These are phyloP conservation scores for Drosophila mimica DNA, from an alignment of 2,888 invertebrate species.

Conservation along the genomic window DNA sequence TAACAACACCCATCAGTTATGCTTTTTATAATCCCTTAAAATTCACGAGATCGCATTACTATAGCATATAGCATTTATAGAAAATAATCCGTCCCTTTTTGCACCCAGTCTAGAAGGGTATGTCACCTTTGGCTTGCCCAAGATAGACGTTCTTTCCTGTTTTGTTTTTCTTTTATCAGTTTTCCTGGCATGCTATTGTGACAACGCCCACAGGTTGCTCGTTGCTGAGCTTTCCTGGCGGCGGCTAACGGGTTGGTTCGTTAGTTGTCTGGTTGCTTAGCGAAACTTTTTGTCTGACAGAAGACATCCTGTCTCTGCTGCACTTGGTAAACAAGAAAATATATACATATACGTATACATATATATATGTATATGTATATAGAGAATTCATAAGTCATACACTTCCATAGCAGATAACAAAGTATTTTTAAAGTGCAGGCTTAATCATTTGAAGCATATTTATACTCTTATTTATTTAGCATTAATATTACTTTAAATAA, in stretches of 20 bases:
- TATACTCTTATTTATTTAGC: neutral
- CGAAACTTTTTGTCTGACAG: conserved; percentile 5
- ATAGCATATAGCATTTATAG: neutral
- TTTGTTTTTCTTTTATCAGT: conserved; percentile 19
- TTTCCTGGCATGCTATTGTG: conserved; percentile 35
- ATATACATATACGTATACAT: too few species aligned
- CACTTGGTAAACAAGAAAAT: neutral
- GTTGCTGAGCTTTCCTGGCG: conserved; percentile 13
- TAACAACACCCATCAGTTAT: too few species aligned
- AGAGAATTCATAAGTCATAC: neutral
- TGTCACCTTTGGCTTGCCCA: neutral
- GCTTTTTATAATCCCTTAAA: neutral
- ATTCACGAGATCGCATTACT: neutral
- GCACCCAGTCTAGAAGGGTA: neutral
- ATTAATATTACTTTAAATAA: neutral
- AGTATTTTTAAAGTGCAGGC: neutral
- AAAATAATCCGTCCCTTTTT: neutral
- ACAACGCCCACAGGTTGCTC: conserved; percentile 54
- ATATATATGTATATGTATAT: too few species aligned
- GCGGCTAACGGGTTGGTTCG: neutral
- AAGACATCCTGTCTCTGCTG: conserved; percentile 3
- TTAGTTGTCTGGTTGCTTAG: conserved; percentile 9
- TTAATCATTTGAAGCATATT: neutral
- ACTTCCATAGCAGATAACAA: neutral
- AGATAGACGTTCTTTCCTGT: neutral